Base-by-base conservation (phyloP, 2,888 invertebrate genomes). In the Arrhopalites spinosus region DNA sequence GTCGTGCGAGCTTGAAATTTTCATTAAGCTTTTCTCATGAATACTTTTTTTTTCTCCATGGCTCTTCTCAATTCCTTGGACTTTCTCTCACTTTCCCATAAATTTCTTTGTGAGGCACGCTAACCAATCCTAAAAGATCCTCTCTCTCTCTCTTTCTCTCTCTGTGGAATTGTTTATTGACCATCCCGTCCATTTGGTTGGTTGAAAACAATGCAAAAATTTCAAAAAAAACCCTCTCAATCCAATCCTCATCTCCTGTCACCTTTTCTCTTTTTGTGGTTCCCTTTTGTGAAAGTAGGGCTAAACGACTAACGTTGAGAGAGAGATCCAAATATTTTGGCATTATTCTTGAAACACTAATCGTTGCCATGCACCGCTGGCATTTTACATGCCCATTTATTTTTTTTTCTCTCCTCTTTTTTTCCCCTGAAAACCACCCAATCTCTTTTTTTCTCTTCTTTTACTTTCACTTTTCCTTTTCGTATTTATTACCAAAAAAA, bases 1-100 rank as follows among this genome's bases (percentile, higher is more conserved):
- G 78, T 78, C 77, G 75, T 78, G 78, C 75, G 76, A 77, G 25
- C 77, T 79, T 79, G 78, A 78, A 79, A 79, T 79, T 79, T 79
- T 79, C 79, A 79, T 79, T 79, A 79, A 79, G 77, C 30, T 75
- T 7, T 36, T 36, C 73, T 78, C 77, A 75, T 77, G 78, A 78
- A 78, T 78, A 75, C 70, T 76, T 78, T 76, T 75, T 74, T 68
- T 23, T 59, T 23, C 25, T 59, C 66, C 56, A 66, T 53, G 20
- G 23, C 27, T 67, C 45, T n/a, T 1, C 68, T 72, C 67, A 30
- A 70, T 27, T 67, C 47, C 20, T 61, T 20, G 20, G 23, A 27
- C 59, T 61, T 27, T 25, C 20, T 61, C 59, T 25, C 11, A 23
- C 59, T 25, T 61, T 61, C 59, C 2, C 59, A 61, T 61, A 61